phyloP scores from a whole-genome alignment of 37 sponge, comb jelly and placozoan species.

The Petrosia ficiformis region DNA sequence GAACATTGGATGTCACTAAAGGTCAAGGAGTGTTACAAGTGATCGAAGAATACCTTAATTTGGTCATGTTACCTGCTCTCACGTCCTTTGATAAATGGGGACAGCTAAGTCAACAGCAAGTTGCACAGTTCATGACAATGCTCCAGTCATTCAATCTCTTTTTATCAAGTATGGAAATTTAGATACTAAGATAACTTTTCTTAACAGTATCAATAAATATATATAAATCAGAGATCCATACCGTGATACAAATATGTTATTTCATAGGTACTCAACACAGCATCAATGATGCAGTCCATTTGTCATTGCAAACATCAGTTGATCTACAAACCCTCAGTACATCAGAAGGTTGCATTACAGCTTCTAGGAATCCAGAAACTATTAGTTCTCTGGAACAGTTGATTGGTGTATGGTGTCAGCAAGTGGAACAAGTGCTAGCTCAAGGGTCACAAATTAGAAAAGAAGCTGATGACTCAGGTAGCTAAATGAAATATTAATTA shows the following conservation, averaged over 20 bases:
- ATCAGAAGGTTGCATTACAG: conserved; percentile 47
- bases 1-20: conserved; percentile 59
- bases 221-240: too few relatives aligned
- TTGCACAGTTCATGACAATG: conserved; percentile 39
- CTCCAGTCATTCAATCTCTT: conserved; percentile 50
- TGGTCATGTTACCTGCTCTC: conserved; percentile 79
- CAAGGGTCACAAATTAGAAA: conserved; percentile 91
- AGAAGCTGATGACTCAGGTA: conserved; percentile 87
- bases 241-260: too few relatives aligned
- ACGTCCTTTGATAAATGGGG: conserved; percentile 57
- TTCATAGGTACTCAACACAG: conserved; percentile 72
- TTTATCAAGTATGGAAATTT: conserved; percentile 41
- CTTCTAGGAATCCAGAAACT: conserved; percentile 57
- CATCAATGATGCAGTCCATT: conserved; percentile 62
- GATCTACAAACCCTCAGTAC: conserved; percentile 50
- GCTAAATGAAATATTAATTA: neutral
- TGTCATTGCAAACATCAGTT: conserved; percentile 41
- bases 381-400: conserved; percentile 72
- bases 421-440: conserved; percentile 90
- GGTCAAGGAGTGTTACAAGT: conserved; percentile 63
- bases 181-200: neutral
- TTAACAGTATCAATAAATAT: neutral
- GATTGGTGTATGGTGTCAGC: conserved; percentile 79
- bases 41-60: conserved; percentile 54
- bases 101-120: conserved; percentile 17